Percentiles rank a stretch among this genome's conserved stretches.
These are phyloP conservation scores for Bostrychus sinensis DNA, from an alignment of 2,113 vertebrate species.

Conservation along the genomic window DNA sequence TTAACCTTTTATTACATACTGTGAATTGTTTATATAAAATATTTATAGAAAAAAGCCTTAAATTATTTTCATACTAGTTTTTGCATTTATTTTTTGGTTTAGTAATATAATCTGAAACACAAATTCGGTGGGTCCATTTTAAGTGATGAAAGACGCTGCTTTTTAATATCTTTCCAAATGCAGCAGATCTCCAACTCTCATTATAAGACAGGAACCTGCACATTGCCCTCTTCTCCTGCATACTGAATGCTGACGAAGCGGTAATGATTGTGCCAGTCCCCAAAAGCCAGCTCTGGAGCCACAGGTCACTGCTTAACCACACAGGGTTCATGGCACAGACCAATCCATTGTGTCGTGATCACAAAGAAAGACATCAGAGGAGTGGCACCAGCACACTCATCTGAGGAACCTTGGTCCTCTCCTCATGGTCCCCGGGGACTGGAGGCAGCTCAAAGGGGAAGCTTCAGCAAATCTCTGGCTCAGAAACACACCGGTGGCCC, in stretches of 20 bases:
- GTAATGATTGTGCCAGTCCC: conserved; percentile 74
- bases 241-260: conserved; percentile 75
- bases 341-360: conserved; percentile 81
- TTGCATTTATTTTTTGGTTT: conserved; percentile 13
- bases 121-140: conserved; percentile 3
- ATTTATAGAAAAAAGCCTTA: too few species aligned
- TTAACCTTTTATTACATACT: neutral
- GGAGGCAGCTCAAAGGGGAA: conserved; percentile 86
- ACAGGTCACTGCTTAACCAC: conserved; percentile 79
- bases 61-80: too few species aligned
- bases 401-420: conserved; percentile 87
- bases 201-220: conserved; percentile 46
- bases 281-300: conserved; percentile 52
- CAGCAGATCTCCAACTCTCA: conserved; percentile 48
- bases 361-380: conserved; percentile 87
- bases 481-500: conserved; percentile 93
- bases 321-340: conserved; percentile 69
- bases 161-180: conserved; percentile 30
- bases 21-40: too few species aligned
- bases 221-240: conserved; percentile 50
- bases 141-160: conserved; percentile 12
- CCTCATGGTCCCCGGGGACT: conserved; percentile 87
- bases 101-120: too few species aligned
- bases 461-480: conserved; percentile 89
- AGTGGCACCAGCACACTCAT: conserved; percentile 91